Evolutionary conservation across 2,113 vertebrate species (phyloP).

Genomic region (Cololabis saira): DNA sequence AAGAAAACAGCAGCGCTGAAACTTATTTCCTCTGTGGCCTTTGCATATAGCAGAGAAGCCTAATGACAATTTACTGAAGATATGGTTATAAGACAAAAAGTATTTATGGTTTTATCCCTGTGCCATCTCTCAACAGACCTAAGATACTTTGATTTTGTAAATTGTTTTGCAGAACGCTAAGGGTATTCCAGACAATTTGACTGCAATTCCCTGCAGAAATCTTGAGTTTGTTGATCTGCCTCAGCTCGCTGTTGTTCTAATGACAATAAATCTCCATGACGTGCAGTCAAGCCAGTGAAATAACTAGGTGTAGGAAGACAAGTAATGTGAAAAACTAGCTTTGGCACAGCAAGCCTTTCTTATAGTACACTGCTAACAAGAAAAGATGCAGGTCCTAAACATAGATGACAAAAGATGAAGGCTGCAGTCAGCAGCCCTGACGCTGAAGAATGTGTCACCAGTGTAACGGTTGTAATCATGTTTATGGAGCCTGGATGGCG

Average conservation of each 20-base stretch:
- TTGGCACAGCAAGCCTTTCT: slow-evolving; percentile 8
- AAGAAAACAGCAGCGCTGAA: slow-evolving; percentile 9
- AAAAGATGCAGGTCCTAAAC: slow-evolving; percentile 13
- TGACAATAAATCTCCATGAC: slow-evolving; percentile 33
- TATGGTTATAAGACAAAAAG: slow-evolving; percentile 7
- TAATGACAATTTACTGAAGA: slow-evolving; percentile 21
- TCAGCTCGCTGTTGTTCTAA: slow-evolving; percentile 38
- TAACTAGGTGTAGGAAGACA: slow-evolving; percentile 14
- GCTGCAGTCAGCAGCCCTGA: slow-evolving; percentile 5
- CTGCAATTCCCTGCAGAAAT: slow-evolving; percentile 45
- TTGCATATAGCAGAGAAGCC: background rate
- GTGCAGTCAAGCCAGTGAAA: slow-evolving; percentile 29
- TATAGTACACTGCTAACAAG: background rate
- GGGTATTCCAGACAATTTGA: slow-evolving; percentile 29
- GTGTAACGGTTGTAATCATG: background rate
- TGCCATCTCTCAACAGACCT: slow-evolving; percentile 29
- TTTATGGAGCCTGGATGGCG: background rate
- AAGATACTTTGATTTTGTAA: slow-evolving; percentile 41
- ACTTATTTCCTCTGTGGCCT: slow-evolving; percentile 15
- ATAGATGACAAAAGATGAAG: slow-evolving; percentile 7
- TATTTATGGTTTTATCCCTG: background rate
- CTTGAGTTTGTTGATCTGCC: slow-evolving; percentile 40
- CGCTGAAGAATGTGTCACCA: slow-evolving; percentile 2
- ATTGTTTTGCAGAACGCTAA: slow-evolving; percentile 24
- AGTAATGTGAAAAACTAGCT: slow-evolving; percentile 6